phyloP scores from a whole-genome alignment of 2,113 vertebrate species.

The Pao palembangensis region DNA sequence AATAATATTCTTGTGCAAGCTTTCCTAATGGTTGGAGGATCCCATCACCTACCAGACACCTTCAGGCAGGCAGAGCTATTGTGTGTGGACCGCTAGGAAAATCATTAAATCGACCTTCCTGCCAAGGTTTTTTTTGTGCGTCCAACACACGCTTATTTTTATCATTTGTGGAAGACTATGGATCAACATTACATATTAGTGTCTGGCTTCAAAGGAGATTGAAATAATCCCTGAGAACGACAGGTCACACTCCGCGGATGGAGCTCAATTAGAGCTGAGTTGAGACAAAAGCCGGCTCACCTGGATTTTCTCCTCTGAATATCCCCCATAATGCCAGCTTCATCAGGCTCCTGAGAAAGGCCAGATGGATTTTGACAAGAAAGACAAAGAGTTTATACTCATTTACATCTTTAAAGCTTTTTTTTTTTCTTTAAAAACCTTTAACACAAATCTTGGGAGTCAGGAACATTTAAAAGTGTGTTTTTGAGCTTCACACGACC shows the following conservation, averaged over 20 bases:
- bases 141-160: constrained; percentile 3
- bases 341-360: constrained; percentile 13
- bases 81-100: constrained; percentile 26
- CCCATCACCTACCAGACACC: constrained; percentile 42
- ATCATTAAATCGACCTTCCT: constrained; percentile 39
- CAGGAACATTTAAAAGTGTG: no score
- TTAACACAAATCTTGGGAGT: neutral
- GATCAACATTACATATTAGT: neutral
- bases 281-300: neutral
- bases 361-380: neutral
- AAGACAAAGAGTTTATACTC: neutral
- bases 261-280: constrained; percentile 6
- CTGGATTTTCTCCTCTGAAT: constrained; percentile 8
- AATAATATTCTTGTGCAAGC: constrained; percentile 66
- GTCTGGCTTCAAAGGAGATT: constrained; percentile 8
- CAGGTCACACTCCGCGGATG: neutral
- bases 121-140: neutral
- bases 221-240: constrained; percentile 22
- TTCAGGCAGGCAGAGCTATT: constrained; percentile 13
- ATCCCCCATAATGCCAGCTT: neutral
- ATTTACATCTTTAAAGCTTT: neutral
- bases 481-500: no score
- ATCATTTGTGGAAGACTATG: constrained; percentile 1
- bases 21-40: constrained; percentile 48
- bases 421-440: neutral